phyloP scores from a whole-genome alignment of 2,888 invertebrate genomes.

The Apodemia zela region DNA sequence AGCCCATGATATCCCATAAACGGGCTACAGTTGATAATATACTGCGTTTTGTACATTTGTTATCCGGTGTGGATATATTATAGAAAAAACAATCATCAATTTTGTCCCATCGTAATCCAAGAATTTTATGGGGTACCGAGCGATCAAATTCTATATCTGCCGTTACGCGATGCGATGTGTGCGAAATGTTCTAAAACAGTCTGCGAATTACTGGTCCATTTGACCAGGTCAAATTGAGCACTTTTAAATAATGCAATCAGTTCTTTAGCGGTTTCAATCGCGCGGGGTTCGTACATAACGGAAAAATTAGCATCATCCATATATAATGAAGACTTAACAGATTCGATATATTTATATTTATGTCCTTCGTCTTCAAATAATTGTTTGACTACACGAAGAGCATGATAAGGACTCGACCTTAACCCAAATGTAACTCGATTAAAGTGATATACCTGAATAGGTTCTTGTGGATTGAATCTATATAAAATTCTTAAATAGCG shows the following conservation, averaged over 20 bases:
- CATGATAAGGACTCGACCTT: too few relatives aligned
- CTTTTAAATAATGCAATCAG: too few relatives aligned
- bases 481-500: too few relatives aligned
- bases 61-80: neutral
- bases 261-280: too few relatives aligned
- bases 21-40: constrained; percentile 28
- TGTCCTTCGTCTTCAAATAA: neutral
- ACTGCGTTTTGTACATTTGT: neutral
- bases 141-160: neutral
- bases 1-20: constrained; percentile 28
- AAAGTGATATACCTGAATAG: too few relatives aligned
- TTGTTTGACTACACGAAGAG: neutral
- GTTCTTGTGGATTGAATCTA: too few relatives aligned
- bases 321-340: too few relatives aligned
- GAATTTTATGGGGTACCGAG: neutral
- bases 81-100: neutral
- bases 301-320: too few relatives aligned
- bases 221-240: neutral
- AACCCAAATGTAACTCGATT: too few relatives aligned
- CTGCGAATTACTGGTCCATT: neutral
- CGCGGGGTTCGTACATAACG: neutral
- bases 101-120: neutral
- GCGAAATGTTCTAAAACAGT: neutral
- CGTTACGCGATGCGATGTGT: neutral
- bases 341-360: neutral